phyloP scores from a whole-genome alignment of 2,797 vertebrate species.

The Chrosomus eos region DNA sequence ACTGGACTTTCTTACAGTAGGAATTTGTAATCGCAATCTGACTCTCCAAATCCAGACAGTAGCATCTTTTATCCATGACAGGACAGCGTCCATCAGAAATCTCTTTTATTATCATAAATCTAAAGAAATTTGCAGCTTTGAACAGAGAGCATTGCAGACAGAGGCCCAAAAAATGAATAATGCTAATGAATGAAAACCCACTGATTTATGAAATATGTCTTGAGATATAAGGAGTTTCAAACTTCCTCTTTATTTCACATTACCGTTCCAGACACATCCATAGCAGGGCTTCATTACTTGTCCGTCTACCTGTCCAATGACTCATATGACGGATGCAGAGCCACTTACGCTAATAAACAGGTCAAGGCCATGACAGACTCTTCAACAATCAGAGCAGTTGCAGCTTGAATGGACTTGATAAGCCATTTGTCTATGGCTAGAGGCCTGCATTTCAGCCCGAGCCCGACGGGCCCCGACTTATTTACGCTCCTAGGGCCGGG shows the following conservation, averaged over 20 bases:
- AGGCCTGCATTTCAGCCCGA: no score
- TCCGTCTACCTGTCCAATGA: constrained; percentile 40
- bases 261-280: constrained; percentile 36
- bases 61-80: constrained; percentile 10
- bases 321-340: constrained; percentile 19
- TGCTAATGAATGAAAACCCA: constrained; percentile 15
- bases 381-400: constrained; percentile 2
- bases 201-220: constrained; percentile 15
- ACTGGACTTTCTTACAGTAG: background rate
- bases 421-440: background rate
- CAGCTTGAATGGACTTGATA: constrained; percentile 1
- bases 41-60: background rate
- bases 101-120: constrained; percentile 6
- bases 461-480: no score
- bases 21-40: background rate
- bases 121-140: background rate
- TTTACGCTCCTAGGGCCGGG: no score
- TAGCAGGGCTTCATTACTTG: constrained; percentile 46
- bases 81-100: background rate
- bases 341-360: constrained; percentile 33
- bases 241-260: constrained; percentile 28
- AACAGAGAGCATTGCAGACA: background rate
- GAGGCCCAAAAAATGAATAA: background rate
- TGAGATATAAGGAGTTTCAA: constrained; percentile 27
- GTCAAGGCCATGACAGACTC: background rate